These are phyloP conservation scores for Coelopa pilipes DNA, from an alignment of 2,888 invertebrate species.

Conservation along the genomic window DNA sequence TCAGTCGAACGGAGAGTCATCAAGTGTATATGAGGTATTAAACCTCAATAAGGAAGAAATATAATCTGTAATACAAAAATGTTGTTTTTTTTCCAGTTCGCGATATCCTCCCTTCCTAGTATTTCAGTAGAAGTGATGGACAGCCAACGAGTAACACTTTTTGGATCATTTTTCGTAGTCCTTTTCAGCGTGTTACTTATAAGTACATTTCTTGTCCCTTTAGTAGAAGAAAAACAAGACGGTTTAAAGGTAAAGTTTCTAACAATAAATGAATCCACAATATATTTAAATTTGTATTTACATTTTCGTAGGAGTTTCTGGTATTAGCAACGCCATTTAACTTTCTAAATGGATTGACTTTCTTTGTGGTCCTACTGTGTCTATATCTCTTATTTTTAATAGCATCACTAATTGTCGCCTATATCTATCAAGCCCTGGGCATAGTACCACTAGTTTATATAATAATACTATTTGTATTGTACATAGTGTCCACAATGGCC, in stretches of 20 bases:
- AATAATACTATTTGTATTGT: conserved; percentile 54
- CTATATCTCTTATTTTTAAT: conserved; percentile 52
- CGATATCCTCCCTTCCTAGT: conserved; percentile 55
- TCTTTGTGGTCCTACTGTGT: conserved; percentile 58
- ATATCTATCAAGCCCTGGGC: conserved; percentile 53
- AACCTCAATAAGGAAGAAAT: neutral
- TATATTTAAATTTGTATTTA: conserved; percentile 9
- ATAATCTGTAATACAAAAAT: neutral
- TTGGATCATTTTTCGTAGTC: conserved; percentile 56
- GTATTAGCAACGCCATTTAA: conserved; percentile 62
- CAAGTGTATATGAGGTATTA: conserved; percentile 39
- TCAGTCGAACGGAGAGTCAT: conserved; percentile 39
- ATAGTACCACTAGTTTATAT: conserved; percentile 49
- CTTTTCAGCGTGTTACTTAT: conserved; percentile 57
- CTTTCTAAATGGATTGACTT: conserved; percentile 62
- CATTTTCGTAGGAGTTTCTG: conserved; percentile 54
- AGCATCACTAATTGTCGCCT: conserved; percentile 49
- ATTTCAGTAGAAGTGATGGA: conserved; percentile 47
- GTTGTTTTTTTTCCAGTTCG: conserved; percentile 41
- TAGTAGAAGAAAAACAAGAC: conserved; percentile 72
- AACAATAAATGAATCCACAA: no score
- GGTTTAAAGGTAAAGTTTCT: conserved; percentile 69
- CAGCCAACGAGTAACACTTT: conserved; percentile 52
- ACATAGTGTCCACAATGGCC: conserved; percentile 58
- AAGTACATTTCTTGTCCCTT: conserved; percentile 68